Percentiles rank a stretch among this genome's conserved stretches.
Evolutionary conservation across 2,113 vertebrate genomes (phyloP).

Genomic region (Clarias gariepinus): DNA sequence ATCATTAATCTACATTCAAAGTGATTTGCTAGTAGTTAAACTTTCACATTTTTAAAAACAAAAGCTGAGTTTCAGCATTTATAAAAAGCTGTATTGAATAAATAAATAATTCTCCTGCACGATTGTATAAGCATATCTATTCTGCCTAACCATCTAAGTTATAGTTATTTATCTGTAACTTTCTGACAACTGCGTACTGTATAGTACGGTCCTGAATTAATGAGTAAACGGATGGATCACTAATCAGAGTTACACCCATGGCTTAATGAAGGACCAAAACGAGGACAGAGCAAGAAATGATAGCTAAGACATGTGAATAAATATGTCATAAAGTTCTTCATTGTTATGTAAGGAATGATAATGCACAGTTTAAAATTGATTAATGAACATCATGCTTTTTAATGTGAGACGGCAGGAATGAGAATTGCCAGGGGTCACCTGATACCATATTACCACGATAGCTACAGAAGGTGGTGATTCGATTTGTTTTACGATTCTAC

Average conservation of each 20-base stretch:
- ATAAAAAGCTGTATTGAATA: neutral
- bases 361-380: neutral
- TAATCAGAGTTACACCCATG: slow-evolving; percentile 25
- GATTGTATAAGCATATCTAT: neutral
- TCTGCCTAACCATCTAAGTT: neutral
- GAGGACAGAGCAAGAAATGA: neutral
- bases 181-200: neutral
- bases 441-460: no score
- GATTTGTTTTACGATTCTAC: no score
- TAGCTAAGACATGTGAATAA: neutral
- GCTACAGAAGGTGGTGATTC: no score
- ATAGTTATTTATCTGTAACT: neutral
- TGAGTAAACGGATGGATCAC: slow-evolving; percentile 12
- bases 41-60: neutral
- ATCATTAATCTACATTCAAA: neutral
- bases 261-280: slow-evolving; percentile 17
- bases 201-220: slow-evolving; percentile 2
- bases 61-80: neutral
- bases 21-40: neutral
- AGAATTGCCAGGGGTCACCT: no score
- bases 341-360: neutral
- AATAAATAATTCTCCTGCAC: neutral
- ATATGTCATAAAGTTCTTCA: neutral
- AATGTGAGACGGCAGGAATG: neutral
- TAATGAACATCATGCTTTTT: neutral